Evolutionary conservation across 2,797 vertebrate genomes (phyloP).

Genomic region (Rhinogobio ventralis): DNA sequence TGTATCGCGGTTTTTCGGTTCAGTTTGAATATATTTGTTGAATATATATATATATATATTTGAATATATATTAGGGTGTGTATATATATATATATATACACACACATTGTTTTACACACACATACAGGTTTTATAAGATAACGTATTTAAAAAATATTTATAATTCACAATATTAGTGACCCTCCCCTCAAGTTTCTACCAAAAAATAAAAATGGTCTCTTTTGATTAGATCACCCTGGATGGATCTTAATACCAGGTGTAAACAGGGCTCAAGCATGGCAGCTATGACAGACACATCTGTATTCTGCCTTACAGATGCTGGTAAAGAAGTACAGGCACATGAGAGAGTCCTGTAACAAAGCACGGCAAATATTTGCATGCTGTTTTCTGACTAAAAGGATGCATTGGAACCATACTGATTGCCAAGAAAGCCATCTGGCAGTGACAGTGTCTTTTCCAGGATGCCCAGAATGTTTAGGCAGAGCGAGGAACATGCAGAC

Average conservation of each 20-base stretch:
- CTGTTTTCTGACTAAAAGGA: slow-evolving; percentile 32
- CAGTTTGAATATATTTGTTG: too few relatives aligned
- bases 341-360: slow-evolving; percentile 33
- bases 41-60: too few relatives aligned
- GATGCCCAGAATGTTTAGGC: slow-evolving; percentile 12
- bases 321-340: neutral
- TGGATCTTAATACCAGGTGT: neutral
- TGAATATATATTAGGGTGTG: too few relatives aligned
- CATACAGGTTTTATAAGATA: too few relatives aligned
- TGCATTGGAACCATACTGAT: neutral
- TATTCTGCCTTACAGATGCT: slow-evolving; percentile 21
- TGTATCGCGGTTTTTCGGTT: too few relatives aligned
- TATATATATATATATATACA: too few relatives aligned
- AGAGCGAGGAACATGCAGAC: slow-evolving; percentile 9
- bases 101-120: too few relatives aligned
- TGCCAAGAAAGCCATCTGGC: slow-evolving; percentile 51
- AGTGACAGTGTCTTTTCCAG: slow-evolving; percentile 22
- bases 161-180: neutral
- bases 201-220: neutral
- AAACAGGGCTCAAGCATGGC: neutral
- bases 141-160: too few relatives aligned
- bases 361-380: slow-evolving; percentile 51
- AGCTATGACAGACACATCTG: neutral
- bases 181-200: neutral
- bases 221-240: neutral